These are phyloP conservation scores for Porites lobata DNA, from an alignment of 92 coral and sea anemone genomes.

Conservation along the genomic window DNA sequence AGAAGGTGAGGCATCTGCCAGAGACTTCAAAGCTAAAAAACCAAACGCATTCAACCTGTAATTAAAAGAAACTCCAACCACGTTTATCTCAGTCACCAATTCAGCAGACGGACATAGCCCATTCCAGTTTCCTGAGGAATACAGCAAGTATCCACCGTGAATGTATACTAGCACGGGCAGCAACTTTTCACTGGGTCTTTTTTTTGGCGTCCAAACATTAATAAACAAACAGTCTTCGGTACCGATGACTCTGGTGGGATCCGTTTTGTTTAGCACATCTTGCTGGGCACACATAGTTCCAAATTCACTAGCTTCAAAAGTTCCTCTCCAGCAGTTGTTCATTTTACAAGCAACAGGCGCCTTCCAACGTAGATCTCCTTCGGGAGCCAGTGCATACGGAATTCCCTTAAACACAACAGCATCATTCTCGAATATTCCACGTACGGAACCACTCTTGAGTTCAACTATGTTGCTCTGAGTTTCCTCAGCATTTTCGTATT, in stretches of 20 bases:
- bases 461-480: conserved; percentile 24
- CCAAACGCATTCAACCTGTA: conserved; percentile 83
- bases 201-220: conserved; percentile 72
- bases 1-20: conserved; percentile 44
- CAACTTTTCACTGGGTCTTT: conserved; percentile 25
- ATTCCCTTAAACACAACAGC: conserved; percentile 76
- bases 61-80: conserved; percentile 79
- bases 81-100: conserved; percentile 62
- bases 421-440: conserved; percentile 50
- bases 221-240: conserved; percentile 79
- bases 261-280: conserved; percentile 22
- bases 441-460: conserved; percentile 57
- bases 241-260: conserved; percentile 49
- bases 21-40: conserved; percentile 66
- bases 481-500: conserved; percentile 20
- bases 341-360: conserved; percentile 52
- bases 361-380: conserved; percentile 63
- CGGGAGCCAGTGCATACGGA: conserved; percentile 72
- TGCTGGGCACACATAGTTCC: conserved; percentile 75
- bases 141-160: conserved; percentile 73
- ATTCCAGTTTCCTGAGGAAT: conserved; percentile 65
- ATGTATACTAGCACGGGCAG: conserved; percentile 76
- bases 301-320: conserved; percentile 63
- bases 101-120: conserved; percentile 74
- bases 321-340: conserved; percentile 81